Conservation (phyloP, 2,888 invertebrate genomes). For the Drosophila pseudotakahashii region DNA sequence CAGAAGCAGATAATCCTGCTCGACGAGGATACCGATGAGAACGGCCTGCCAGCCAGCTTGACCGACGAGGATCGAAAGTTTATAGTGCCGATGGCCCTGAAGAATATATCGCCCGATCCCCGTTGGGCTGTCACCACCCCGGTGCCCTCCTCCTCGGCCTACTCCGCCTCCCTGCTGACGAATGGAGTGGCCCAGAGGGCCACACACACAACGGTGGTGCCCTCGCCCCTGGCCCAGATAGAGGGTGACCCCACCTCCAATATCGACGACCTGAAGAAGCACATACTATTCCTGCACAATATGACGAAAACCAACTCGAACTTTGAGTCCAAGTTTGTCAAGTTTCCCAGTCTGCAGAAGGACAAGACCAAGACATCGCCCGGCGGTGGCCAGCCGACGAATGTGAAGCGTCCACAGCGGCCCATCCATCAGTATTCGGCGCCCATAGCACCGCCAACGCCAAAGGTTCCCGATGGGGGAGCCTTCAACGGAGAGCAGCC, state of each 20-base stretch:
- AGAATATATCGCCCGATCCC: slow-evolving; percentile 4
- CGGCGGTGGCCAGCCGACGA: background rate
- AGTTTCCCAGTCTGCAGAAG: slow-evolving; percentile 7
- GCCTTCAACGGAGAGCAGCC: background rate
- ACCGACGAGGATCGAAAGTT: slow-evolving; percentile 33
- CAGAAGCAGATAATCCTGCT: slow-evolving; percentile 83
- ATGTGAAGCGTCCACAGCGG: slow-evolving; percentile 1
- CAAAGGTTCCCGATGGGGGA: background rate
- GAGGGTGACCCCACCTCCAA: slow-evolving; percentile 4
- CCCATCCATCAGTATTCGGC: slow-evolving; percentile 5
- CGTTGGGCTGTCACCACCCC: background rate
- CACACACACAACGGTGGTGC: background rate
- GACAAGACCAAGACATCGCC: slow-evolving; percentile 1
- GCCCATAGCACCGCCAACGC: slow-evolving; percentile 1
- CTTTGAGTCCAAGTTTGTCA: slow-evolving; percentile 3
- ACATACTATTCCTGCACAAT: slow-evolving; percentile 5
- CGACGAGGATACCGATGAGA: slow-evolving; percentile 83
- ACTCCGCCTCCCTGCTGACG: background rate
- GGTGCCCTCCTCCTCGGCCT: background rate
- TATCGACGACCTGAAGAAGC: slow-evolving; percentile 4
- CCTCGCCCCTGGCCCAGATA: slow-evolving; percentile 36
- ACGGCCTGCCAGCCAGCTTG: slow-evolving; percentile 82
- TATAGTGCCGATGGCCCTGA: slow-evolving; percentile 3
- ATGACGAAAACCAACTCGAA: slow-evolving; percentile 4
- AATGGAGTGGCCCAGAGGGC: background rate